Evolutionary conservation across 2,113 vertebrate genomes (phyloP), one percentile per base, ranked within the genome.

Genomic region (Phocoena phocoena): DNA sequence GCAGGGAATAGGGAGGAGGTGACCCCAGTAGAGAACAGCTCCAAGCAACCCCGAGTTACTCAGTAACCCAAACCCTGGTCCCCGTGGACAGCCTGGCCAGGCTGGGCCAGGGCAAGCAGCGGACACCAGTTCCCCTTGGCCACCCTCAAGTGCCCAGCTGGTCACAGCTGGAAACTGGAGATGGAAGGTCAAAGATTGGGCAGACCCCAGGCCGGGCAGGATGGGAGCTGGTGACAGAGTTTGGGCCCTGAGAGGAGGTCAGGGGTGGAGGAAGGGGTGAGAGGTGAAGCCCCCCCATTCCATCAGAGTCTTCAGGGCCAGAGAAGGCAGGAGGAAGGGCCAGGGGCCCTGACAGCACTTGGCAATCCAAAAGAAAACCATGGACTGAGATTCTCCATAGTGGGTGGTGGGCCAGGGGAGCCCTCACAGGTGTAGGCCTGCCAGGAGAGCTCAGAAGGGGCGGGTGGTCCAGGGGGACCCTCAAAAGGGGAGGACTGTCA

Each of bases 61-160:
- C 60, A 97, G 55, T 97, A 97, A 97, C 93, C 60, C 38, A 36
- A 41, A 21, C 53, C 74, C 71, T 33, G 31, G 36, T 82, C 70
- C 70, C 79, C 84, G 83, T 0, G 8, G 76, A 83, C 76, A 33
- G 55, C 80, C 80, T 36, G 95, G 68, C 44, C 76, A 50, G 25
- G 14, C 73, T 21, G 5, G 90, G 63, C 88, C 47, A 65, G 44
- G 70, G 62, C 70, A 77, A 77, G 81, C 68, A 65, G 94, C 70
- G 62, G 70, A 94, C 44, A 33, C 8, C 7, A 5, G 93, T 94
- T 97, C 81, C 79, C 88, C 50, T 62, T 70, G 81, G 88, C 36
- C n/a, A 90, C 53, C 21, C 73, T 84, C 81, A 94, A 79, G n/a
- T 6, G 7, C 60, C 77, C 21, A 53, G 60, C 90, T 90, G 76